Percentiles rank a stretch among this genome's conserved stretches.
Conservation (phyloP, 2,113 vertebrate genomes). For the Arizona elegans region DNA sequence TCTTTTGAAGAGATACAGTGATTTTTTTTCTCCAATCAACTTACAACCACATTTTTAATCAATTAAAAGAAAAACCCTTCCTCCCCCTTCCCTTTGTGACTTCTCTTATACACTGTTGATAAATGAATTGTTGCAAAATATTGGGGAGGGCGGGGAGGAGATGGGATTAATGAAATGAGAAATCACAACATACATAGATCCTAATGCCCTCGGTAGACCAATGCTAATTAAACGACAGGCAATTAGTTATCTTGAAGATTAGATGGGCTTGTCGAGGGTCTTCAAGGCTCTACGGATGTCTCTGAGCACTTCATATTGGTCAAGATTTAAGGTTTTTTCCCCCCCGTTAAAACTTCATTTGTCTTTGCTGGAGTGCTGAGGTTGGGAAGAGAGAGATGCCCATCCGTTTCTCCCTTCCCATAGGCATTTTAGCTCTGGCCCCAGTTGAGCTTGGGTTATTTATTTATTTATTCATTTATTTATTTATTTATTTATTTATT, state of each 20-base stretch:
- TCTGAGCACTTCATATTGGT: neutral
- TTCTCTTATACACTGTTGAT: neutral
- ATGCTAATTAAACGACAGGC: constrained; percentile 58
- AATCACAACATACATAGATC: constrained; percentile 29
- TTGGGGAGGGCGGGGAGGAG: neutral
- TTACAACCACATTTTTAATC: neutral
- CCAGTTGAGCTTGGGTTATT: fast-evolving
- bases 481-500: neutral
- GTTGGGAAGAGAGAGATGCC: neutral
- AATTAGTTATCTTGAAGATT: constrained; percentile 64
- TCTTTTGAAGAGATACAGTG: neutral
- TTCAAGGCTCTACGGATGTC: neutral
- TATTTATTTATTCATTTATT: too few species aligned
- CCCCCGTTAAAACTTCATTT: neutral
- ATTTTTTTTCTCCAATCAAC: neutral
- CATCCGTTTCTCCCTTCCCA: neutral
- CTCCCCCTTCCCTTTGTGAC: too few species aligned
- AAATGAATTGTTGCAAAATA: fast-evolving
- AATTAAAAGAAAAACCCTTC: neutral
- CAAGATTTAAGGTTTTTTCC: fast-evolving
- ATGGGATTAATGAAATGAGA: neutral
- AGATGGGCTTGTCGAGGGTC: constrained; percentile 20
- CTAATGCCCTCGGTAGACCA: constrained; percentile 30
- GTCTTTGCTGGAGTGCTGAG: neutral
- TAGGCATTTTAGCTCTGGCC: fast-evolving